These are phyloP conservation scores for Drosophila buzzatii DNA, from an alignment of 2,888 invertebrate genomes.

Conservation along the genomic window DNA sequence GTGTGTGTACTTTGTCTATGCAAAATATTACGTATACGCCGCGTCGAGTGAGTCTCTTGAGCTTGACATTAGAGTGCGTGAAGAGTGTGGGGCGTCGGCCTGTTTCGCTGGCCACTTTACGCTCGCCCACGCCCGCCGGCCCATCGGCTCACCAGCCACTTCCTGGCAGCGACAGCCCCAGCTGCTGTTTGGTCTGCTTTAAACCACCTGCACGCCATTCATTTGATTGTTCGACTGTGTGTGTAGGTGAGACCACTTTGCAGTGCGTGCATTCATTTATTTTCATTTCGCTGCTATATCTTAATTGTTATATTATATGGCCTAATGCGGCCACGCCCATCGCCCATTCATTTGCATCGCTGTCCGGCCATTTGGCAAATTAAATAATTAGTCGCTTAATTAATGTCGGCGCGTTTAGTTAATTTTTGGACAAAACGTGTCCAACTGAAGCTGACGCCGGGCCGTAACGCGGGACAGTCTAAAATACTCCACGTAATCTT, in stretches of 20 bases:
- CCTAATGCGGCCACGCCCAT: constrained; percentile 43
- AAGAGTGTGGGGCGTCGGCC: constrained; percentile 56
- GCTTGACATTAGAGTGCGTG: constrained; percentile 25
- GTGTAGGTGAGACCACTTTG: constrained; percentile 18
- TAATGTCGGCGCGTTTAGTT: constrained; percentile 49
- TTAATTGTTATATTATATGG: constrained; percentile 49
- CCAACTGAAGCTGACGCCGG: not conserved
- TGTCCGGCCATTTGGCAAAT: constrained; percentile 39
- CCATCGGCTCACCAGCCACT: not conserved
- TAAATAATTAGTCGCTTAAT: constrained; percentile 71
- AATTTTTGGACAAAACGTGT: constrained; percentile 19
- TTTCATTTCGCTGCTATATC: constrained; percentile 48
- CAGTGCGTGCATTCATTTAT: constrained; percentile 36
- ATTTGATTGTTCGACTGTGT: not conserved
- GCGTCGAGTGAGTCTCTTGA: constrained; percentile 16
- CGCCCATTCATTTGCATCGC: constrained; percentile 13
- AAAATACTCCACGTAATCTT: constrained; percentile 15
- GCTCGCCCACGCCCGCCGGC: not conserved
- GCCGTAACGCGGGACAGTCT: not conserved
- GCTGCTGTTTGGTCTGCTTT: not conserved
- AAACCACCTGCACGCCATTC: not conserved
- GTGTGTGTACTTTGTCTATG: not conserved
- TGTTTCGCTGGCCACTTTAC: constrained; percentile 46
- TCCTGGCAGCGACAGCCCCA: not conserved
- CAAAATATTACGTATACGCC: constrained; percentile 55